Evolutionary conservation across 2,888 invertebrate species (phyloP), one percentile per base, ranked within the genome.

Genomic region (Melanostoma mellinum): DNA sequence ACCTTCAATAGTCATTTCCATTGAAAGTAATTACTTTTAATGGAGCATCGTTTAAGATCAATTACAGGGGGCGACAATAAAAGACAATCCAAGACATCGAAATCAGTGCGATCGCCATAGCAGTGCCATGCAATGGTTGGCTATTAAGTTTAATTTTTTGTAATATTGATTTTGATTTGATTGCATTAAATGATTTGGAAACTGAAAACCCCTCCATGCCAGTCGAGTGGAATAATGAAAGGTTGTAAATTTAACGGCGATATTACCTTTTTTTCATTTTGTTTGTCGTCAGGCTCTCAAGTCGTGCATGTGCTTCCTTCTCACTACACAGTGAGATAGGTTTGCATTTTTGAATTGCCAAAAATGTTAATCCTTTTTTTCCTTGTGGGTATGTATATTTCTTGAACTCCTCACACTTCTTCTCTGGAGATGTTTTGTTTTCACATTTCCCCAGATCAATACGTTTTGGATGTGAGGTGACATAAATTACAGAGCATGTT

Each of bases 21-120:
- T 67, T 81, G 53, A 67, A 77, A 81, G 72, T 81, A 81, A 81
- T 81, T 77, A 81, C 77, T 44, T 72, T 81, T 77, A 72, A 81
- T 81, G 72, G 77, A 61, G 72, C 56, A 50, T 67, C 81, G 67
- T 81, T 77, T 67, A 81, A 77, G 60, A 81, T 81, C 81, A 81
- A 81, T 77, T 77, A 77, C 65, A 20, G 20, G 53, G 35, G 50
- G 36, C 67, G 55, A 81, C 81, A 81, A 76, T 81, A 72, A 77
- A 67, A 67, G 60, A 44, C 67, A 38, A 42, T 81, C 61, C 44
- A 72, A 42, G 55, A 35, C 69, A 20, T n/a, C 42, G 42, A 75
- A 60, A 76, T 60, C 53, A 60, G 58, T 46, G n/a, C n/a, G 56
- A 68, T 71, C 63, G 44, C 68, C 56, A 48, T 60, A 10, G 36